phyloP scores from a whole-genome alignment of 2,113 vertebrate species.

The Phainopepla nitens region DNA sequence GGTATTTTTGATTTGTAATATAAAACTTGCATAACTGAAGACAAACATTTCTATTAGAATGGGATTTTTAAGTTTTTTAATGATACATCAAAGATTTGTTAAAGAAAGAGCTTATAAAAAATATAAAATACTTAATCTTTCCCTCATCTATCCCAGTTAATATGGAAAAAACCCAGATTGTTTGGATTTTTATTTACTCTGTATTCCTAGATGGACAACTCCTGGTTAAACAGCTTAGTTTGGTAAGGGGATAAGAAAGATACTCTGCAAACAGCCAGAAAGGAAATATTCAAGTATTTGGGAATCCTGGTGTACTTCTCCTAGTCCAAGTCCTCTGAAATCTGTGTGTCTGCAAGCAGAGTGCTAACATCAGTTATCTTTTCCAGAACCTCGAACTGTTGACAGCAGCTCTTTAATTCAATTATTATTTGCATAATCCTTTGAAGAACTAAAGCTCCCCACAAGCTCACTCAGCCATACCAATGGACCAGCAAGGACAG shows the following conservation, averaged over 20 bases:
- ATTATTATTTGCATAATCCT: background rate
- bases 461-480: background rate
- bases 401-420: background rate
- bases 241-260: background rate
- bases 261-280: background rate
- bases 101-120: background rate
- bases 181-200: background rate
- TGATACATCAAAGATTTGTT: background rate
- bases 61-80: background rate
- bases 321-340: background rate
- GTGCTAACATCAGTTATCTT: background rate
- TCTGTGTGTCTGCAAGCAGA: background rate
- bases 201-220: background rate
- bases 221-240: background rate
- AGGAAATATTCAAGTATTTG: fast-evolving
- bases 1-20: background rate
- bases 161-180: background rate
- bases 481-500: background rate
- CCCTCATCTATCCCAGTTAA: background rate
- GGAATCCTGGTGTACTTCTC: background rate
- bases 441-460: background rate
- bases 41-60: background rate
- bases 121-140: background rate
- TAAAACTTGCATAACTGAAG: background rate
- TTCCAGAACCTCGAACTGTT: background rate